Conservation (phyloP, 2,797 vertebrate genomes). For the Myoxocephalus aenaeus region DNA sequence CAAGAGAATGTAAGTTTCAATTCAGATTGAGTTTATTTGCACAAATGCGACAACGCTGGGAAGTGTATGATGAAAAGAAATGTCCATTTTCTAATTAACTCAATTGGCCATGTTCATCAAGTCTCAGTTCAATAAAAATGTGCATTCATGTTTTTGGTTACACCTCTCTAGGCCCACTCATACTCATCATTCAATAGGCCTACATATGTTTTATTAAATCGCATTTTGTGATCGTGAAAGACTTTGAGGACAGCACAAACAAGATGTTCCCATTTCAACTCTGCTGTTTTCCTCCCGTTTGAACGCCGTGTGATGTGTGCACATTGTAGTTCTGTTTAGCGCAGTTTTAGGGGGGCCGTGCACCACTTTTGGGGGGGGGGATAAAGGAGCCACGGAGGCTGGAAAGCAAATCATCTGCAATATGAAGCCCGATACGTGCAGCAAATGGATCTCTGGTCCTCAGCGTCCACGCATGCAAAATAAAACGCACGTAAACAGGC, state of each 20-base stretch:
- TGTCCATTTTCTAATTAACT: background rate
- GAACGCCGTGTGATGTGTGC: background rate
- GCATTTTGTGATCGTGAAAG: background rate
- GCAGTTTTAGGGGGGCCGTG: conserved; percentile 11
- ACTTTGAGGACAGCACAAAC: background rate
- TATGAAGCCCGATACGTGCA: background rate
- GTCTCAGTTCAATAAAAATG: background rate
- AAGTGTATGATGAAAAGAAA: background rate
- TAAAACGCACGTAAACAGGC: conserved; percentile 4
- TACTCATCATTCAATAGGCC: background rate
- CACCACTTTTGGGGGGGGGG: background rate
- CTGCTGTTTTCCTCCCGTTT: background rate
- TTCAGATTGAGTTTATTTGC: background rate
- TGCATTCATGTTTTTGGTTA: background rate
- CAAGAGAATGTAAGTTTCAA: background rate
- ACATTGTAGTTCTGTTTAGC: background rate
- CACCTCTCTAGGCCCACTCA: background rate
- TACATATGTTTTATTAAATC: background rate
- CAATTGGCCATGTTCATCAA: background rate
- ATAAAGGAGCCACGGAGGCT: background rate
- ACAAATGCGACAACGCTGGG: background rate
- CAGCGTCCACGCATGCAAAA: background rate
- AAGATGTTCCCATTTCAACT: background rate
- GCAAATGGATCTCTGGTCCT: background rate
- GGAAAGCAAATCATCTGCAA: background rate